Evolutionary conservation across 2,797 vertebrate genomes (phyloP), one percentile per base, ranked within the genome.

Genomic region (Knipowitschia caucasica): DNA sequence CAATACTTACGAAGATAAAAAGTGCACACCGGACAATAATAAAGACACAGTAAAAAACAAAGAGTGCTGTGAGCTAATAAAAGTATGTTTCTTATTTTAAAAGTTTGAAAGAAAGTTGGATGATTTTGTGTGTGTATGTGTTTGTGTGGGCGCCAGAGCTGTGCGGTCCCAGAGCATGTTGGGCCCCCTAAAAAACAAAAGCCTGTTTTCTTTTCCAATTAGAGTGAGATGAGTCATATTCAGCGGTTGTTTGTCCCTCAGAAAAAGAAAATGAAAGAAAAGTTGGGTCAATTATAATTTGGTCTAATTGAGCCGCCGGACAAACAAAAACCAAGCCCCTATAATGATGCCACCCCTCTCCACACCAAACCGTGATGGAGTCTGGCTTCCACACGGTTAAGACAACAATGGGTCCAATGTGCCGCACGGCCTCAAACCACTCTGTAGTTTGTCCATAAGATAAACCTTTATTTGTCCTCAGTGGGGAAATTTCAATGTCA

Each of bases 221-320:
- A 67, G 69, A 71, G 14, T 61, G 66, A 81, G 46, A 59, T 64
- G 67, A 57, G 31, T 62, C 52, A 27, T 46, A 4, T 0, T 56
- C 36, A 23, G 53, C 49, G 49, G 43, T 27, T 1, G 3, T 62
- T 27, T 8, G 12, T 46, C 53, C 29, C 46, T 72, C 59, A n/a
- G n/a, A n/a, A n/a, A 62, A 40, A 53, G 40, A 44, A 27, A n/a
- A 2, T 43, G 20, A 15, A 26, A 23, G 14, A 11, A 17, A 18
- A 49, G 29, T 31, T 33, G 15, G 20, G 34, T 15, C 15, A 17
- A 75, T 78, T 72, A 67, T 57, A 34, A 62, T 77, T 51, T 79
- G 73, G 58, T 59, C 75, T 85, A 80, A 79, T 75, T 81, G 59
- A 71, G 66, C 72, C 53, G 40, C 72, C 35, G 73, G 67, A 59